Conservation (phyloP, 2,797 vertebrate genomes). For the Muscicapa striata region DNA sequence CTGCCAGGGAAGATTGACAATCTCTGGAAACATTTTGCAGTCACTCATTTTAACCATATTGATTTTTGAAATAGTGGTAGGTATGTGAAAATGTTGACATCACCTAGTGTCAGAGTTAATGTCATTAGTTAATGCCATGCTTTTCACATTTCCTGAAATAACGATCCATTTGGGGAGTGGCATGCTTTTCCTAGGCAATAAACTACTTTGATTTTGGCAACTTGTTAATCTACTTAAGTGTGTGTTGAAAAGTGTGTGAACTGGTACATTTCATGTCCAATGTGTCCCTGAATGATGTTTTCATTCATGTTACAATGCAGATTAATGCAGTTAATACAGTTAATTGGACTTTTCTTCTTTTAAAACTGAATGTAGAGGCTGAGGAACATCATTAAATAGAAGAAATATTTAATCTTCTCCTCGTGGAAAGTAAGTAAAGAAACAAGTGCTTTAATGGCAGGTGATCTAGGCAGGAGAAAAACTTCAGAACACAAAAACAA, state of each 20-base stretch:
- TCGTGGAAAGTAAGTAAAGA: background rate
- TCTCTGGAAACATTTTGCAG: background rate
- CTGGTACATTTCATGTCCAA: background rate
- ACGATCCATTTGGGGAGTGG: accelerated
- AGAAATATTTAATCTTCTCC: background rate
- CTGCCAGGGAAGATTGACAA: background rate
- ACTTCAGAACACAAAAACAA: background rate
- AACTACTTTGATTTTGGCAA: background rate
- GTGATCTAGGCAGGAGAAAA: background rate
- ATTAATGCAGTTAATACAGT: background rate
- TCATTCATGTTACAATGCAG: background rate
- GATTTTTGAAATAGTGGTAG: background rate
- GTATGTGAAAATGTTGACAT: background rate
- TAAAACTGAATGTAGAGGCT: background rate
- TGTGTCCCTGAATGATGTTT: background rate
- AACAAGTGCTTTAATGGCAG: background rate
- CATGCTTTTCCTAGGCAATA: background rate
- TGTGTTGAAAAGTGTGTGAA: background rate
- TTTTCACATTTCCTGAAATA: background rate
- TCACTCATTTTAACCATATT: background rate
- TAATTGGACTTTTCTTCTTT: background rate
- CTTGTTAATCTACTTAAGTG: background rate
- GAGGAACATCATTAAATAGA: background rate
- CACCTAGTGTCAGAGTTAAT: background rate
- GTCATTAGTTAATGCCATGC: background rate